Evolutionary conservation across 2,113 vertebrate genomes (phyloP).

Genomic region (Chitala chitala): DNA sequence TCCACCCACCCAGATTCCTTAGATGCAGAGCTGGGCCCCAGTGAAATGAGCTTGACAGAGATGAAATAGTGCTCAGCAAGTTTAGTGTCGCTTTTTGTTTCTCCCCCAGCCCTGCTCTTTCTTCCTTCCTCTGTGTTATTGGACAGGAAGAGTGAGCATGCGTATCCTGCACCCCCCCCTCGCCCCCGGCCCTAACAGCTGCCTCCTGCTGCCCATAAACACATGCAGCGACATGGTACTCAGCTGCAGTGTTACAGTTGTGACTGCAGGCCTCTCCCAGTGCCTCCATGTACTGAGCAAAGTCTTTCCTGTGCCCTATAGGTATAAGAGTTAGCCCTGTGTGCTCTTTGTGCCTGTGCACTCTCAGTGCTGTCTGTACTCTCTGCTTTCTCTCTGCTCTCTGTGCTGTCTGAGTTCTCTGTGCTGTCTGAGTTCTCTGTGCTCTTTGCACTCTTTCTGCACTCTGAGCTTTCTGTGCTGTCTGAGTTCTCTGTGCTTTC

Average conservation of each 20-base stretch:
- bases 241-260: background rate
- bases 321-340: background rate
- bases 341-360: background rate
- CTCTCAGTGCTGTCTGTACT: constrained; percentile 35
- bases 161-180: too few relatives aligned
- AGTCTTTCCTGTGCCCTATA: background rate
- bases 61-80: background rate
- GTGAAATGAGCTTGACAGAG: background rate
- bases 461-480: constrained; percentile 31
- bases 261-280: background rate
- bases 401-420: constrained; percentile 39
- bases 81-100: background rate
- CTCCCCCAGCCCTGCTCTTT: background rate
- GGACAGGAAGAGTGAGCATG: background rate
- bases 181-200: background rate
- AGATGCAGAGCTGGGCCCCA: background rate
- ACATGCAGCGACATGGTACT: background rate
- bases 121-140: background rate
- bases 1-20: constrained; percentile 4
- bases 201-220: background rate
- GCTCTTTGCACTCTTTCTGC: background rate
- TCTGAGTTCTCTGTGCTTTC: constrained; percentile 31
- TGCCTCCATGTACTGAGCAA: background rate
- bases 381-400: constrained; percentile 31
- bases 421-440: constrained; percentile 7